These are phyloP conservation scores for Regulus satrapa DNA, from an alignment of 2,113 vertebrate species.

Conservation along the genomic window DNA sequence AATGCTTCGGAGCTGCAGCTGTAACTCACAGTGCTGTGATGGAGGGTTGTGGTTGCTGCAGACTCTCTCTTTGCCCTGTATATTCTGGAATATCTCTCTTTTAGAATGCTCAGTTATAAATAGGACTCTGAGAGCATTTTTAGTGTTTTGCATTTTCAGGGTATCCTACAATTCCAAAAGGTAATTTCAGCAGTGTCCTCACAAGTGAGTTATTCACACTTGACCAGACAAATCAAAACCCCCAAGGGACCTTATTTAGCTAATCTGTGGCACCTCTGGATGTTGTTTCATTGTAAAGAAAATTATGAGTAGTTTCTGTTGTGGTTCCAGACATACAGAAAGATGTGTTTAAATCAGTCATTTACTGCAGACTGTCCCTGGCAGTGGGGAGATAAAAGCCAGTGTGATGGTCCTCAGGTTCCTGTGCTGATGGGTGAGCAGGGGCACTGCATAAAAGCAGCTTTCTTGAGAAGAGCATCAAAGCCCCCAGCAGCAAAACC, in stretches of 20 bases:
- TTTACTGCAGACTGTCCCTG: neutral
- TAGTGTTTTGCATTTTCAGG: neutral
- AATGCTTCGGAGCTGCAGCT: neutral
- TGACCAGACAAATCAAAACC: neutral
- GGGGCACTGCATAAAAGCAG: neutral
- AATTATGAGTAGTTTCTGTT: neutral
- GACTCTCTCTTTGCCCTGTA: neutral
- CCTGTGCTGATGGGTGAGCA: neutral
- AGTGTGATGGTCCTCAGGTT: neutral
- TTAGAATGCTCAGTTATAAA: neutral
- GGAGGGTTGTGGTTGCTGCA: neutral
- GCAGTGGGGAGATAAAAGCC: neutral
- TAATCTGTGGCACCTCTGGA: neutral
- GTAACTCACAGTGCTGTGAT: neutral
- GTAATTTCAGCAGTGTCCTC: slow-evolving; percentile 3
- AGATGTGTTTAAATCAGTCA: neutral
- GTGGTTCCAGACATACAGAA: neutral
- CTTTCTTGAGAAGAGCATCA: neutral
- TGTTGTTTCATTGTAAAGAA: neutral
- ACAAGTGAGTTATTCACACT: neutral
- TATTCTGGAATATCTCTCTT: slow-evolving; percentile 14
- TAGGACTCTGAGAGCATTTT: neutral
- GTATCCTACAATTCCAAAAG: neutral
- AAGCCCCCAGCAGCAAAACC: neutral
- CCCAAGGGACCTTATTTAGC: neutral